Evolutionary conservation across 2,797 vertebrate genomes (phyloP).

Genomic region (Rachycentron canadum): DNA sequence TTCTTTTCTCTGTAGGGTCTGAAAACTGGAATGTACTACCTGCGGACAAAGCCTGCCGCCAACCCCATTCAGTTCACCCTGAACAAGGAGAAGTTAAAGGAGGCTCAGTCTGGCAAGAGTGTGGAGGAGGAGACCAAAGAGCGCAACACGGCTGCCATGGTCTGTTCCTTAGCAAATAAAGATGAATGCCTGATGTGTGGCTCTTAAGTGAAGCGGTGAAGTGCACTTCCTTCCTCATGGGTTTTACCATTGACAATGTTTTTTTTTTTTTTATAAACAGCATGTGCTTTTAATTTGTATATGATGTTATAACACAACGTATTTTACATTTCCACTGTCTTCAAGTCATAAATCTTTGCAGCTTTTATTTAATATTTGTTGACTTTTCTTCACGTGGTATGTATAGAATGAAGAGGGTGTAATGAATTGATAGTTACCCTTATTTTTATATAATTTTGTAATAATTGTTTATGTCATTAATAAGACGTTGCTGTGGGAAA

Average conservation of each 20-base stretch:
- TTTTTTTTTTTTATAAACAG: conserved; percentile 9
- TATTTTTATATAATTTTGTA: conserved; percentile 31
- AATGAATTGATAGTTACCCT: conserved; percentile 29
- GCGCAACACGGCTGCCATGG: conserved; percentile 93
- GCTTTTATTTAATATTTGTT: conserved; percentile 60
- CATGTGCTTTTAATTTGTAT: conserved; percentile 26
- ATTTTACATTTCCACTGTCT: conserved; percentile 16
- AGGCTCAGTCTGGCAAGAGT: conserved; percentile 73
- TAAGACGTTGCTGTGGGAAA: conserved; percentile 36
- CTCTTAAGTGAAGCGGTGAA: conserved; percentile 84
- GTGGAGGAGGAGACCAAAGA: conserved; percentile 87
- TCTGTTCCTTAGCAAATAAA: conserved; percentile 94
- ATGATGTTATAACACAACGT: neutral
- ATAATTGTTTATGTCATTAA: conserved; percentile 17
- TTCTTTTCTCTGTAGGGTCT: conserved; percentile 82
- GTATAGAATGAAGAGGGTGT: conserved; percentile 50
- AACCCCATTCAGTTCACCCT: conserved; percentile 98
- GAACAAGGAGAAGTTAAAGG: conserved; percentile 95
- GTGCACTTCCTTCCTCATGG: neutral
- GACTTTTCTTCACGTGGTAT: conserved; percentile 32
- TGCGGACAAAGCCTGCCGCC: conserved; percentile 94
- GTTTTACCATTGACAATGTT: neutral
- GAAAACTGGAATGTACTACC: conserved; percentile 99
- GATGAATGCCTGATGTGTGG: conserved; percentile 97
- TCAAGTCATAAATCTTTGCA: conserved; percentile 19